Base-by-base conservation (phyloP, 2,797 vertebrate genomes). In the Leptoclinus maculatus region DNA sequence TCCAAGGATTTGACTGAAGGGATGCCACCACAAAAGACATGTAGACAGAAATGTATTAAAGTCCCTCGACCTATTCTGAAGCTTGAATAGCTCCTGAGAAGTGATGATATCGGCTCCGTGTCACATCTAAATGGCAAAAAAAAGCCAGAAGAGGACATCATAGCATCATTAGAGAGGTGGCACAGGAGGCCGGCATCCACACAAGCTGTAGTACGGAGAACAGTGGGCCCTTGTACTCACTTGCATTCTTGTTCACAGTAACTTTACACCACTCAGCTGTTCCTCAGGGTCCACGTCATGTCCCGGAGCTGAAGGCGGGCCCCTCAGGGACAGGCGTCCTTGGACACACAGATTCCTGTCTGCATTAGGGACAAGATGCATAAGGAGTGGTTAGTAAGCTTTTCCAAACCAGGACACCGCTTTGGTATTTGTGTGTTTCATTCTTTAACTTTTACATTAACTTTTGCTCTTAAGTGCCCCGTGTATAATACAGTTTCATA, bases 231-330 rank as follows among this genome's bases (percentile, higher is more conserved):
- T 91, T 91, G 84, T 92, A 65, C 84, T 79, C 69, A 0, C 69
- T 49, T 49, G 76, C 87, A 84, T 92, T 91, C 89, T 90, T 77
- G 69, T 80, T 85, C 88, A 71, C 75, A 67, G 92, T 92, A 94
- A 94, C 89, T 75, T 85, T 85, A 94, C 83, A 92, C 93, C 88
- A 4, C 81, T 90, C 93, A 94, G 93, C 93, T 94, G 94, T 87
- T 92, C 85, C 74, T 83, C 80, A 0, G 68, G 73, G 73, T 75
- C 80, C 70, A 66, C 38, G 68, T 78, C 79, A 77, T 36, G 77
- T 81, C 81, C 75, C 34, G 0, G 34, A 74, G 80, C 75, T 79
- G 84, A 71, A 66, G 76, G 75, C 79, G 38, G 72, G 71, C 74
- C 68, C 56, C 83, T 71, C 27, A 3, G 51, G 81, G 65, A 72